Base-by-base conservation (phyloP, 1,140 invertebrate genomes). In the Odontomachus brunneus region DNA sequence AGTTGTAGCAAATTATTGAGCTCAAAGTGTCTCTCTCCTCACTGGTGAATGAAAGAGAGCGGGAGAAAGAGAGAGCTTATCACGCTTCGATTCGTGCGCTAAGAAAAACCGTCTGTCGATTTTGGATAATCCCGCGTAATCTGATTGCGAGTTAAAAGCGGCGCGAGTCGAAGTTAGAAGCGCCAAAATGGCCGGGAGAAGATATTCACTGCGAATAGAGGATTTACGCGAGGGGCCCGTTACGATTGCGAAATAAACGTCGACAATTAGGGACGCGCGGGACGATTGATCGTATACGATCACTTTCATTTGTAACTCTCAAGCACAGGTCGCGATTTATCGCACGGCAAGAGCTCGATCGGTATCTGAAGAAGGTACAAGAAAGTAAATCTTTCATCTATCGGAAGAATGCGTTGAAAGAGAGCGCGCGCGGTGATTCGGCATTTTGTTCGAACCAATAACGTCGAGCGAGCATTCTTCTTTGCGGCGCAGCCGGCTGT, bases 371-470 rank as follows among this genome's bases (percentile, higher is more conserved):
- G 9, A 57, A 80, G 51, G n/a, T 57, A 26, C 33, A 71, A 80
- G 75, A 80, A 71, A 80, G 65, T 80, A 80, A 80, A 80, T 80
- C 71, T 80, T 65, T 80, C 75, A 80, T 80, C 51, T 71, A 80
- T 57, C 53, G 75, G 53, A 80, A 57, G 75, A 80, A 80, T 74
- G 60, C 62, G 62, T 76, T 83, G 55, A 67, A 66, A 72, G 48
- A 59, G 19, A 57, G 38, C 38, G 38, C 3, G 38, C 38, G 38
- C 9, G 84, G 82, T 66, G 85, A 83, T 78, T 60, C 69, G 82
- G 74, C 67, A 81, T 67, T 86, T 86, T 65, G 55, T 44, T 44
- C 48, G 33, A 57, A 65, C 65, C 53, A 87, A 87, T 78, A 86
- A 87, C 29, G 73, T 33, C 44, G 44, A 38, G 24, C 51, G 67